Percentiles rank a stretch among this genome's conserved stretches.
phyloP scores from a whole-genome alignment of 2,888 invertebrate species.

The Hoplodrina ambigua region DNA sequence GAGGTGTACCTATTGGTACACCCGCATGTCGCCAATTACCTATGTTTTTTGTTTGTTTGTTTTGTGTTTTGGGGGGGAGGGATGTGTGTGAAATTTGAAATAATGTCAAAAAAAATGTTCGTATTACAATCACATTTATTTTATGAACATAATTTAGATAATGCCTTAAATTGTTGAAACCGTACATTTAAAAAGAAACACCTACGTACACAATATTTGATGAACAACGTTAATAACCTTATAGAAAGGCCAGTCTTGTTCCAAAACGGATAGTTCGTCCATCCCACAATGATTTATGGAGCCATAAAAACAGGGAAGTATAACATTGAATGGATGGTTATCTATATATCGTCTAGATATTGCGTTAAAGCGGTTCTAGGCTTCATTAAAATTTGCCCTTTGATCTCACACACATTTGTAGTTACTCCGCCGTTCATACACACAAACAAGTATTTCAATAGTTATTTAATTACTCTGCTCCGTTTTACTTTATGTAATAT shows the following conservation, averaged over 20 bases:
- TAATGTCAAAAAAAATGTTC: too few relatives aligned
- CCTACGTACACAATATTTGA: too few relatives aligned
- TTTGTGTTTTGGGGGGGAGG: too few relatives aligned
- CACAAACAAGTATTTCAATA: slow-evolving; percentile 26
- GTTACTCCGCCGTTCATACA: slow-evolving; percentile 31
- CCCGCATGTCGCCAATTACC: too few relatives aligned
- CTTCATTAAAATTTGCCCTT: slow-evolving; percentile 77
- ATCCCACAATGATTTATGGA: not conserved
- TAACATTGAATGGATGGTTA: slow-evolving; percentile 17
- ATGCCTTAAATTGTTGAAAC: too few relatives aligned
- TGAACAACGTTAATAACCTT: too few relatives aligned
- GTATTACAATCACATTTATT: too few relatives aligned
- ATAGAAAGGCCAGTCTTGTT: not conserved
- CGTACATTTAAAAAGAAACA: too few relatives aligned
- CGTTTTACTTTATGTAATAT: not conserved
- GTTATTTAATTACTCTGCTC: slow-evolving; percentile 41
- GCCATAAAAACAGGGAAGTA: slow-evolving; percentile 1
- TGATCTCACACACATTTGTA: slow-evolving; percentile 64
- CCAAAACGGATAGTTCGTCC: not conserved
- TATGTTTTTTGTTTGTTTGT: too few relatives aligned
- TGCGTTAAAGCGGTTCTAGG: slow-evolving; percentile 58
- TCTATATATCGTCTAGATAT: slow-evolving; percentile 41
- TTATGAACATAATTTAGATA: too few relatives aligned
- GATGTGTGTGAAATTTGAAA: too few relatives aligned
- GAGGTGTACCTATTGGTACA: too few relatives aligned